phyloP scores from a whole-genome alignment of 2,888 invertebrate genomes.

The Congeria kusceri region DNA sequence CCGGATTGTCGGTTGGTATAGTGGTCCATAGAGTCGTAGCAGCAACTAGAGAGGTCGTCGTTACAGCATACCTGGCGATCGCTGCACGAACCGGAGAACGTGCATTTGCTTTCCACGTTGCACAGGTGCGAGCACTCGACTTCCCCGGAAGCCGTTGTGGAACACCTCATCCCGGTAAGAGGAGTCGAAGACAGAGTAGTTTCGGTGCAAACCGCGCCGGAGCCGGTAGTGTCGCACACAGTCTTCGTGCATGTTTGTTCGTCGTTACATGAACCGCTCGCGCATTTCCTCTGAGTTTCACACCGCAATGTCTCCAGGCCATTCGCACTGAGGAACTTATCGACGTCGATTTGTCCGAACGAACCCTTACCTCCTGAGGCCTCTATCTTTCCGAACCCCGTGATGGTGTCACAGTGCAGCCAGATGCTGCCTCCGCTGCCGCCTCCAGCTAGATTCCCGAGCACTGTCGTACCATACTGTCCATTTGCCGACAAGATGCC shows the following conservation, averaged over 20 bases:
- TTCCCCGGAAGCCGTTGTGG: neutral
- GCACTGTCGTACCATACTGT: constrained; percentile 48
- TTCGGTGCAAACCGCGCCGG: constrained; percentile 5
- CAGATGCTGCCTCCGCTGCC: constrained; percentile 78
- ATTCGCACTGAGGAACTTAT: constrained; percentile 38
- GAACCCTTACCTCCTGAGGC: constrained; percentile 68
- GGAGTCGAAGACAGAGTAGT: neutral
- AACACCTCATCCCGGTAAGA: constrained; percentile 21
- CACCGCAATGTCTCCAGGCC: constrained; percentile 30
- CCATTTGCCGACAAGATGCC: constrained; percentile 73
- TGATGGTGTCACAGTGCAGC: constrained; percentile 68
- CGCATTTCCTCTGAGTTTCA: constrained; percentile 37
- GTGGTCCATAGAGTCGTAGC: constrained; percentile 20
- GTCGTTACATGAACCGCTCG: constrained; percentile 25
- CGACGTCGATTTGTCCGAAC: constrained; percentile 11
- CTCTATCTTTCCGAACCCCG: constrained; percentile 67
- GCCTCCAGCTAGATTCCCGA: constrained; percentile 63
- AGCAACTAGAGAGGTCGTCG: constrained; percentile 13
- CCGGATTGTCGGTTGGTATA: neutral
- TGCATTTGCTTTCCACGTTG: constrained; percentile 11
- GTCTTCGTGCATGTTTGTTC: constrained; percentile 28
- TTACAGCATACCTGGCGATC: constrained; percentile 18
- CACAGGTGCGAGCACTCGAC: constrained; percentile 32
- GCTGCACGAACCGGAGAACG: constrained; percentile 9
- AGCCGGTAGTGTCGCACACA: constrained; percentile 11